Evolutionary conservation across 1,140 invertebrate species (phyloP).

Genomic region (Palaemon carinicauda): DNA sequence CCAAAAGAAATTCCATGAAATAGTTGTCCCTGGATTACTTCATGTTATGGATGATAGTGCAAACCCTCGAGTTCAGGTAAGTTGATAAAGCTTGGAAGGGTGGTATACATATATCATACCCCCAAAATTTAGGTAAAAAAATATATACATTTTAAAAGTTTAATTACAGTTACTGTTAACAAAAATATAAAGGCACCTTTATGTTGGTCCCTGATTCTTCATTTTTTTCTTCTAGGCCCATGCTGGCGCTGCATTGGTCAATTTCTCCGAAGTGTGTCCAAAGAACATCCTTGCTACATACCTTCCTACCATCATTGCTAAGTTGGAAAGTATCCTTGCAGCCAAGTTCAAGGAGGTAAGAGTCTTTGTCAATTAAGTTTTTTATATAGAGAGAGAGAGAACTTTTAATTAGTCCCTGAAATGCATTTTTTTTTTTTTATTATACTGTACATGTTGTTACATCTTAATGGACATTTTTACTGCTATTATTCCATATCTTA

Average conservation of each 20-base stretch:
- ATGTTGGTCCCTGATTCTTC: no score
- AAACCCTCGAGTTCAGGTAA: slow-evolving; percentile 90
- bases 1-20: slow-evolving; percentile 97
- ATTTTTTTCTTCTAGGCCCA: slow-evolving; percentile 61
- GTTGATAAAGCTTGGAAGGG: slow-evolving; percentile 56
- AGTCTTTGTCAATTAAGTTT: no score
- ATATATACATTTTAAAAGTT: neutral
- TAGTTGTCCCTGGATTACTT: slow-evolving; percentile 90
- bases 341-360: slow-evolving; percentile 90
- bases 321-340: slow-evolving; percentile 89
- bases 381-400: no score
- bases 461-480: neutral
- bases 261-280: slow-evolving; percentile 99
- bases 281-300: slow-evolving; percentile 92
- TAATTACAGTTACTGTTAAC: neutral
- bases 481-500: neutral
- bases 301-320: slow-evolving; percentile 87
- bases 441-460: neutral
- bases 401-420: neutral
- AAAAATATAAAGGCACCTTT: no score
- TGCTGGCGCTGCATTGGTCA: slow-evolving; percentile 88
- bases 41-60: slow-evolving; percentile 89
- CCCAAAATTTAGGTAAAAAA: no score
- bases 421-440: slow-evolving; percentile 19
- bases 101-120: no score